Base-by-base conservation (phyloP, 2,888 invertebrate genomes). In the Amphipoea lucens region DNA sequence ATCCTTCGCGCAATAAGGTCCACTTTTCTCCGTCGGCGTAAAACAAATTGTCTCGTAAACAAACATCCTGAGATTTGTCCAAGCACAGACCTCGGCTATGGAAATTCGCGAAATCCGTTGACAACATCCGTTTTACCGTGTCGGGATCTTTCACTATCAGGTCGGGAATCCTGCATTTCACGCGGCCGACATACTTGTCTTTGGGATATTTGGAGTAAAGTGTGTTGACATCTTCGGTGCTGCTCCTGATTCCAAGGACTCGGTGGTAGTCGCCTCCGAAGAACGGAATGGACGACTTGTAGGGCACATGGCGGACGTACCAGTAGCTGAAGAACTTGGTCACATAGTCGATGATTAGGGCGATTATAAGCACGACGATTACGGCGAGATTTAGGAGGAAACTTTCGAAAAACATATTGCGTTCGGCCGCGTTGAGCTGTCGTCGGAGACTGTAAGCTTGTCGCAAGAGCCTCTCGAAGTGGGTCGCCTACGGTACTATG, bases 41-140 rank as follows among this genome's bases (percentile, higher is more conserved):
- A 93, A 96, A 97, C 93, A 96, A 95, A 96, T 97, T 97, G 96
- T 96, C 95, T 95, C 95, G 95, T 95, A 97, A 94, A 95, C 96
- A 96, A 96, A 96, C 95, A 96, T 97, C 97, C 94, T 92, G 94
- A 93, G 96, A 96, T 95, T 96, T 96, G 95, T 96, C 96, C 94
- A 97, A 94, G 92, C 93, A 94, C 89, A 95, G 94, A 90, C 97
- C 97, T 93, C 96, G 94, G 92, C 95, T 94, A 93, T 96, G 95
- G 95, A 97, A 97, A 95, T 96, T 94, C 87, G 94, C 93, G 90
- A 95, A 96, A 93, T 96, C 96, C 88, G 96, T 95, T 85, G 95
- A 96, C 93, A 97, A 92, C 90, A 96, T 94, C 91, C 94, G 95
- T 92, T 96, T 95, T 91, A 96, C 92, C 67, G 93, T 92, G 86